A percentile compares a stretch with the other conserved stretches of the same genome.
phyloP scores from a whole-genome alignment of 1,140 invertebrate genomes.

The honey bee (Apis mellifera) region DNA sequence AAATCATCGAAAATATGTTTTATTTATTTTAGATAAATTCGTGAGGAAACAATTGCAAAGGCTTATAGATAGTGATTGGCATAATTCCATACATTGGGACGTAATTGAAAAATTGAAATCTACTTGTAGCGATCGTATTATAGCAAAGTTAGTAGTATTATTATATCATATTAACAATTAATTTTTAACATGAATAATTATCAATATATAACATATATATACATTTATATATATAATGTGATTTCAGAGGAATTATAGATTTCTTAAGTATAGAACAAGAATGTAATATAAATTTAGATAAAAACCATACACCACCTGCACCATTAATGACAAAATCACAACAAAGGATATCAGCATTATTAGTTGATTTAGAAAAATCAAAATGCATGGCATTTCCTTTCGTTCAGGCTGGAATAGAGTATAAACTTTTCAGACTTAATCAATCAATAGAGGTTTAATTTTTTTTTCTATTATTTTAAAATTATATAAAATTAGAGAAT shows the following conservation, averaged over 20 bases:
- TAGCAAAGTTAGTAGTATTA: conserved; percentile 62
- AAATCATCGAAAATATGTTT: not conserved
- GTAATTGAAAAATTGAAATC: conserved; percentile 58
- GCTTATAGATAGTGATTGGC: conserved; percentile 65
- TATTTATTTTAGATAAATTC: conserved; percentile 66
- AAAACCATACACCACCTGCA: conserved; percentile 74
- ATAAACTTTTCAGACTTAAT: conserved; percentile 66
- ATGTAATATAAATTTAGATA: conserved; percentile 54
- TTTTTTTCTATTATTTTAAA: not conserved
- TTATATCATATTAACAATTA: not conserved
- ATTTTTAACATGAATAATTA: not conserved
- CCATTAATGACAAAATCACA: conserved; percentile 73
- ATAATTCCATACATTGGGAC: conserved; percentile 55
- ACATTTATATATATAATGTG: not conserved
- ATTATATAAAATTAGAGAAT: not conserved
- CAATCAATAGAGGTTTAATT: conserved; percentile 45
- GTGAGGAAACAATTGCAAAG: conserved; percentile 59
- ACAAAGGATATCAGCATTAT: conserved; percentile 71
- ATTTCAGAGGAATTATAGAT: conserved; percentile 58
- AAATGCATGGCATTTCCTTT: conserved; percentile 61
- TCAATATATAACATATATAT: not conserved
- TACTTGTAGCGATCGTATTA: conserved; percentile 36
- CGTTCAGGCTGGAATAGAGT: conserved; percentile 70
- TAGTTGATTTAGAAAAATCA: conserved; percentile 62
- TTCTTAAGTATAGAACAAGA: conserved; percentile 45